Base-by-base conservation (phyloP, 2,797 vertebrate genomes). In the Anguilla anguilla region DNA sequence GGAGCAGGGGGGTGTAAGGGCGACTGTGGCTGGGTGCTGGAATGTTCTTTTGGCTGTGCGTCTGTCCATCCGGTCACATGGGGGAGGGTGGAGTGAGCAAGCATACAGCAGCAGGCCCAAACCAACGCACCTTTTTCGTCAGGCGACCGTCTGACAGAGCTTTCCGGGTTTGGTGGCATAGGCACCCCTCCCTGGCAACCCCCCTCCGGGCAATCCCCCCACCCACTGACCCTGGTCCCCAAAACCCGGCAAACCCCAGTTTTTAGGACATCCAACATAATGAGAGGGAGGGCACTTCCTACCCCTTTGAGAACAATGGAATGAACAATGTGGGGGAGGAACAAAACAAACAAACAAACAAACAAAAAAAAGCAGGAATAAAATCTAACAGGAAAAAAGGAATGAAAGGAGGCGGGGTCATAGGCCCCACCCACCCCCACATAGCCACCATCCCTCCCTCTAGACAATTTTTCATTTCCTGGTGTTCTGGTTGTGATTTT, bases 401-500 rank as follows among this genome's bases (percentile, higher is more conserved):
- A 67, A 67, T 72, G 28, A 72, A 72, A 31, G 67, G 67, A 72
- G 67, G 28, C 0, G 64, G 25, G 7, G 15, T 1, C 67, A 31
- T 6, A 72, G 67, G 67, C 67, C n/a, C 72, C 35, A 0, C 9
- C 28, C 72, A 7, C 61, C n/a, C 17, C 25, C 22, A n/a, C 22
- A 25, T 6, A 67, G 61, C 61, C 61, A 67, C 61, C 22, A 69
- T 69, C 13, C 69, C 69, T 39, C 69, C 9, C 69, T 35, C 69
- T 11, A 17, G 28, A 35, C 61, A 74, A 74, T 74, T 31, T 74
- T 10, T 31, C 28, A 74, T 72, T 31, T 72, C 69, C 11, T 35
- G 9, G 3, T 31, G 31, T 74, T 69, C 25, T 28, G 89, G 87
- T 90, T 17, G 69, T 46, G 88, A 61, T 86, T 11, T 83, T 87